Percentiles rank a stretch among this genome's conserved stretches.
Conservation (phyloP, 2,888 invertebrate species). For the Scaptomyza flava region DNA sequence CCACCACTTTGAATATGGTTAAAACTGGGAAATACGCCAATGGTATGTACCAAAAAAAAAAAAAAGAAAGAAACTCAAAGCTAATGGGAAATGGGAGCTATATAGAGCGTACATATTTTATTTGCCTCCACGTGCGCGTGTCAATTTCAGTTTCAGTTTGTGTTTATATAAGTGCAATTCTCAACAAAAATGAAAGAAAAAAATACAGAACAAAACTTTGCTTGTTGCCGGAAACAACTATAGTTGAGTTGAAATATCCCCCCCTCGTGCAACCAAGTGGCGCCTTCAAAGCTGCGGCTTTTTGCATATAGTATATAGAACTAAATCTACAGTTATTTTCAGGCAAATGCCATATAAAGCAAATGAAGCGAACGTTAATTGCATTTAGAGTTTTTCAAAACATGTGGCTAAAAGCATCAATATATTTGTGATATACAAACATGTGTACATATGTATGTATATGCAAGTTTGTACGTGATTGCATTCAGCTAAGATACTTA, state of each 20-base stretch:
- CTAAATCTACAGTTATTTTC: conserved; percentile 7
- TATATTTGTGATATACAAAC: conserved; percentile 10
- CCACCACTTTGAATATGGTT: conserved; percentile 78
- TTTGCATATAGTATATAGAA: conserved; percentile 20
- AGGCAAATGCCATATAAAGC: conserved; percentile 34
- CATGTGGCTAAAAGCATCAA: conserved; percentile 32
- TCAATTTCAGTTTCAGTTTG: conserved; percentile 14
- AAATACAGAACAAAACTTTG: conserved; percentile 5
- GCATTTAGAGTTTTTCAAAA: conserved; percentile 36
- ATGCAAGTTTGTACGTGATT: conserved; percentile 1
- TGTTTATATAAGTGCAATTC: conserved; percentile 61
- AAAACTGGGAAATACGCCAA: conserved; percentile 82
- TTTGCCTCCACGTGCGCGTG: conserved; percentile 53
- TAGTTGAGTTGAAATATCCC: neutral
- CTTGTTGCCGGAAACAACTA: conserved; percentile 55
- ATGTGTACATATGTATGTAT: neutral
- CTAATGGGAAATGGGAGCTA: conserved; percentile 2
- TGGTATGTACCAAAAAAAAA: conserved; percentile 61
- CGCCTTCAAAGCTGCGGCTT: conserved; percentile 11
- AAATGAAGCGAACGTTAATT: conserved; percentile 44
- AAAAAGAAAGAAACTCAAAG: neutral
- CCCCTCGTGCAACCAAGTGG: neutral
- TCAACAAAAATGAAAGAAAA: neutral
- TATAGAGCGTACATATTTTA: neutral
- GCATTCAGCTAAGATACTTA: neutral